phyloP scores from a whole-genome alignment of 2,888 invertebrate genomes.

The Esperia sulphurella region DNA sequence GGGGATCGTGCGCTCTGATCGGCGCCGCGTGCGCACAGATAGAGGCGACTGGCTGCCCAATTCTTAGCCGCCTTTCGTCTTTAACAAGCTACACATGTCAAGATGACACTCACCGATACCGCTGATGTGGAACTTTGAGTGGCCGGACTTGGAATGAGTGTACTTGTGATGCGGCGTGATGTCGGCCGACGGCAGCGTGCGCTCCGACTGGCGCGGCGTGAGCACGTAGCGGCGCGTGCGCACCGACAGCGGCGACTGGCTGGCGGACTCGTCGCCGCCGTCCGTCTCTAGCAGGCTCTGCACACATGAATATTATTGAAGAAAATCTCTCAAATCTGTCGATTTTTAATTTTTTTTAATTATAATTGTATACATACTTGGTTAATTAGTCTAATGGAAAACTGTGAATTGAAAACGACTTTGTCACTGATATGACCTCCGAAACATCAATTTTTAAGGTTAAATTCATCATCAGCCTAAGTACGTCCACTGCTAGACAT shows the following conservation, averaged over 20 bases:
- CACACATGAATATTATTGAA: conserved; percentile 11
- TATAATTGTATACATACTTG: no score
- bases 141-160: conserved; percentile 74
- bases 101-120: conserved; percentile 80
- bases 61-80: conserved; percentile 88
- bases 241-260: conserved; percentile 89
- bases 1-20: conserved; percentile 87
- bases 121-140: conserved; percentile 80
- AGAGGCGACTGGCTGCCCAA: conserved; percentile 88
- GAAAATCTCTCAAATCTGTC: neutral
- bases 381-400: no score
- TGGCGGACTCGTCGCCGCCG: conserved; percentile 85
- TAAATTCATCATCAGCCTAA: no score
- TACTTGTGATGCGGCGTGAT: conserved; percentile 84
- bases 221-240: conserved; percentile 87
- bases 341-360: neutral
- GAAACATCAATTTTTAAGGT: no score
- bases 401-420: no score
- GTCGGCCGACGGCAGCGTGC: conserved; percentile 81
- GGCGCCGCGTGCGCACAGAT: conserved; percentile 89
- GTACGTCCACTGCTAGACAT: no score
- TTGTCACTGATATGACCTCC: no score
- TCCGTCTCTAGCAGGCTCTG: conserved; percentile 92
- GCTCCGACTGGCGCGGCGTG: conserved; percentile 91
- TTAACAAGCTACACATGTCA: conserved; percentile 81